phyloP scores from a whole-genome alignment of 2,797 vertebrate genomes.

The Anguilla megastoma region DNA sequence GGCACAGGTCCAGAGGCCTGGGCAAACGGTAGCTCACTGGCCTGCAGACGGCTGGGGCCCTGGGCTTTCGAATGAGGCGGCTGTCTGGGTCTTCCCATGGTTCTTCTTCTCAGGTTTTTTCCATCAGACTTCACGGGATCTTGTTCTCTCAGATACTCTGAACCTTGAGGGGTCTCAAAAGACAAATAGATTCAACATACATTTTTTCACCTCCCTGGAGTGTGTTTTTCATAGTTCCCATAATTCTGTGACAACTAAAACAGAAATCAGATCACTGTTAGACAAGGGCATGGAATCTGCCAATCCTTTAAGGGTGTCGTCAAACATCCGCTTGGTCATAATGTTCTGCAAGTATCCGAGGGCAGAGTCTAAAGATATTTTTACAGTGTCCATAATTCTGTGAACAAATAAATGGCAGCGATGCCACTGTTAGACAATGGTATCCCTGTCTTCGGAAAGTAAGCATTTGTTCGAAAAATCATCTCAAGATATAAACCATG shows the following conservation, averaged over 20 bases:
- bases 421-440: neutral
- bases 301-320: neutral
- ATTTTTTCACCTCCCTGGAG: neutral
- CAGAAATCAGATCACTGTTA: neutral
- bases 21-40: conserved; percentile 68
- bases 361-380: neutral
- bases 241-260: neutral
- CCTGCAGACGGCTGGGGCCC: conserved; percentile 43
- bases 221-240: neutral
- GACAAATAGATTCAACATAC: neutral
- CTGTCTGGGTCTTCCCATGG: conserved; percentile 32
- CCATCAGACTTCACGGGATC: neutral
- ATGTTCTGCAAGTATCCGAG: neutral
- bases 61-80: conserved; percentile 38
- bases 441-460: neutral
- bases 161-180: neutral
- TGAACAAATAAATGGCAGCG: neutral
- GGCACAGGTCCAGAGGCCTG: conserved; percentile 46
- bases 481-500: neutral
- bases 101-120: neutral
- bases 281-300: neutral
- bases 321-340: neutral
- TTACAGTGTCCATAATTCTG: neutral
- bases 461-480: neutral
- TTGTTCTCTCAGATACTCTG: neutral